Evolutionary conservation across 2,888 invertebrate species (phyloP).

Genomic region (Aromia moschata): DNA sequence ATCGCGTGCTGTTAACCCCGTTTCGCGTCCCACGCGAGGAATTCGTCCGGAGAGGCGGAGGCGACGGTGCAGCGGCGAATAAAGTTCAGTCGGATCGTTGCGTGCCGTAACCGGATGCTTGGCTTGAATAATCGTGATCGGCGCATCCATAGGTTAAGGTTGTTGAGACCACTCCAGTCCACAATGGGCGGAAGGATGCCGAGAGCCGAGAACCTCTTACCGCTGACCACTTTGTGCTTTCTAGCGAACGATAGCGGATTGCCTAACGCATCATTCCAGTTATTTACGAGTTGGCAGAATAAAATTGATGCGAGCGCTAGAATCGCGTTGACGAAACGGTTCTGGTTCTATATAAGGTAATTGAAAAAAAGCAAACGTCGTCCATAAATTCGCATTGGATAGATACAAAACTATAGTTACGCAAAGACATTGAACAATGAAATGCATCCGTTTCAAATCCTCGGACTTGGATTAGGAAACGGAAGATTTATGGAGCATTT

Average conservation of each 20-base stretch:
- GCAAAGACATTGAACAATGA: too few relatives aligned
- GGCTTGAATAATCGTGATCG: constrained; percentile 51
- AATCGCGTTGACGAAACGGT: too few relatives aligned
- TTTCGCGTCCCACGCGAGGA: constrained; percentile 44
- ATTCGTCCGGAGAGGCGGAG: constrained; percentile 23
- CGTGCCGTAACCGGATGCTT: constrained; percentile 51
- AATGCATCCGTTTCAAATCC: too few relatives aligned
- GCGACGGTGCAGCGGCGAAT: constrained; percentile 44
- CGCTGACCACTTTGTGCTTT: constrained; percentile 46
- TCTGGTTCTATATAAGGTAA: too few relatives aligned
- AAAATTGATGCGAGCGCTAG: too few relatives aligned
- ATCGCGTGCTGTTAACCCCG: constrained; percentile 37
- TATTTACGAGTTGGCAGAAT: constrained; percentile 17
- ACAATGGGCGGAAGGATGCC: constrained; percentile 53
- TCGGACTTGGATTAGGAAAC: too few relatives aligned
- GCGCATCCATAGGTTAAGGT: constrained; percentile 51
- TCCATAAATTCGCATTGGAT: too few relatives aligned
- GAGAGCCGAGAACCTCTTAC: constrained; percentile 35
- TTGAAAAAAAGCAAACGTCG: too few relatives aligned
- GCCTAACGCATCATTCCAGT: constrained; percentile 26
- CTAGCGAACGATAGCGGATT: constrained; percentile 34
- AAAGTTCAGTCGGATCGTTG: constrained; percentile 48
- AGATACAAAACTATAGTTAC: too few relatives aligned
- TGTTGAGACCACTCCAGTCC: constrained; percentile 43
- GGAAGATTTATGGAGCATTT: too few relatives aligned